Evolutionary conservation across 1,140 invertebrate genomes (phyloP), one percentile per base, ranked within the genome.

Genomic region (Drosophila neocordata): DNA sequence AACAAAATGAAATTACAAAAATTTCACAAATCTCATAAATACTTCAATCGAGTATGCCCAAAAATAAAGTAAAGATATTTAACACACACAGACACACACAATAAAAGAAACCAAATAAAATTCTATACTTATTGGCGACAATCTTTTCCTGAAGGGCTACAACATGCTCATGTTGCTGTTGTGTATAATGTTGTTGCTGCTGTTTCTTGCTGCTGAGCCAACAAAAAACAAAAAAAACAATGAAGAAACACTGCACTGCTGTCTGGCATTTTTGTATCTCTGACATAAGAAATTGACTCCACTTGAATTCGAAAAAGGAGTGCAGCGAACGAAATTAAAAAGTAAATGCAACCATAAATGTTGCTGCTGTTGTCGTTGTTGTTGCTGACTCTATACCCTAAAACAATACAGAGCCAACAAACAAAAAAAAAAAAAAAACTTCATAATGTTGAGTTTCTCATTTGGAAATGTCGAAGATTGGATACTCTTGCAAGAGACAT

Each of bases 211-310:
- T 69, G 52, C 69, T 41, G 52, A 55, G 41, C 69, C 76, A 78
- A 68, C 51, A 31, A 64, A 61, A n/a, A n/a, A n/a, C n/a, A n/a
- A n/a, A n/a, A n/a, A 74, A 66, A 70, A 67, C 73, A 80, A 60
- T 56, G 53, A 56, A 34, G 31, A 56, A 34, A 56, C 68, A 52
- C 52, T 68, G 58, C 56, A 58, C 58, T 52, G 60, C 51, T 59
- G 70, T 78, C 75, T 74, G 77, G 76, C 77, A 69, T 56, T 79
- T 63, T 69, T 69, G 63, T 79, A 65, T 78, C 66, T 31, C 63
- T 87, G 83, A 87, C 83, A 87, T 89, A 87, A 88, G 83, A 87
- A 87, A 87, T 87, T 88, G 83, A 87, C 83, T 87, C 83, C 83
- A 87, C 83, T 87, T 87, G 83, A 87, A 88, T 77, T 87, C 82